Conservation (phyloP, 2,888 invertebrate species). For the Mechanitis messenoides region DNA sequence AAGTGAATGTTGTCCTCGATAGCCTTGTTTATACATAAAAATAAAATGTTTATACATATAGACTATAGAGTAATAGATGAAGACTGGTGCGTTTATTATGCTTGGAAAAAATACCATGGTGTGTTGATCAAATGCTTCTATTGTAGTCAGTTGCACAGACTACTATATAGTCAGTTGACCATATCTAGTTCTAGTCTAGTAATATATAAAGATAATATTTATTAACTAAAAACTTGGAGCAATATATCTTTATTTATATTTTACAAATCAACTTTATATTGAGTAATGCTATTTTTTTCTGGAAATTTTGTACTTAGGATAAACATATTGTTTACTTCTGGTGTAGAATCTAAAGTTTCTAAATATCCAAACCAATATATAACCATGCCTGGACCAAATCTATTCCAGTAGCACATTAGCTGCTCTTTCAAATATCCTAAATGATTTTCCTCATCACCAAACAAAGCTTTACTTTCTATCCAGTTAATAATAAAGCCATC, state of each 20-base stretch:
- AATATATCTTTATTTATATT: neutral
- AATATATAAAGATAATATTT: too few relatives aligned
- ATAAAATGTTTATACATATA: too few relatives aligned
- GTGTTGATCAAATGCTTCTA: too few relatives aligned
- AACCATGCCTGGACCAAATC: conserved; percentile 95
- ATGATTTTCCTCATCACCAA: conserved; percentile 90
- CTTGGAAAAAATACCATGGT: too few relatives aligned
- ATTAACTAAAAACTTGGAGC: neutral
- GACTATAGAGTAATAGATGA: too few relatives aligned
- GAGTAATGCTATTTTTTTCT: conserved; percentile 62
- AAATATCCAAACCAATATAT: conserved; percentile 97
- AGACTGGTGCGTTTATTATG: too few relatives aligned
- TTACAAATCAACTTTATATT: conserved; percentile 56
- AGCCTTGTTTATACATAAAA: too few relatives aligned
- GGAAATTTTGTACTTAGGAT: conserved; percentile 76
- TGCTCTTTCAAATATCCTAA: conserved; percentile 89
- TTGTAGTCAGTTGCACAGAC: too few relatives aligned
- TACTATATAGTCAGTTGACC: too few relatives aligned
- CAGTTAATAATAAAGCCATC: conserved; percentile 92
- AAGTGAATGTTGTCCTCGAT: too few relatives aligned
- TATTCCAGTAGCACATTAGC: conserved; percentile 92
- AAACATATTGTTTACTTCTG: conserved; percentile 79
- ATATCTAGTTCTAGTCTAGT: too few relatives aligned
- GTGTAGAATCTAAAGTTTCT: conserved; percentile 80
- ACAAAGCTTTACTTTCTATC: conserved; percentile 98